phyloP scores from a whole-genome alignment of 2,888 invertebrate species.

The Laothoe populi region DNA sequence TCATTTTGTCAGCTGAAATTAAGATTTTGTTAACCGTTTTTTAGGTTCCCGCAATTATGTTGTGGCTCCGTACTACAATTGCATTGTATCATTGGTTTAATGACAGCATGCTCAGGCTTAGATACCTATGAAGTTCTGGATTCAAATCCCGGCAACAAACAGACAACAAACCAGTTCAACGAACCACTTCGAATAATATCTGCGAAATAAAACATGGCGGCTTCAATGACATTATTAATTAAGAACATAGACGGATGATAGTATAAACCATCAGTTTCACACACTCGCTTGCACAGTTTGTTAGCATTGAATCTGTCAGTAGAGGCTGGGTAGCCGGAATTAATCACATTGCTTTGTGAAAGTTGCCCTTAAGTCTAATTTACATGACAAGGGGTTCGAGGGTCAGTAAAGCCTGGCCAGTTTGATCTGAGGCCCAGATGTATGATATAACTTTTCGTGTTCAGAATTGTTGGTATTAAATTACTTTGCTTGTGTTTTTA shows the following conservation, averaged over 20 bases:
- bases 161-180: no score
- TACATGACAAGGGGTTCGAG: slow-evolving; percentile 48
- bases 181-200: no score
- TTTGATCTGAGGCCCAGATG: slow-evolving; percentile 9
- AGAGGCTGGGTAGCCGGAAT: slow-evolving; percentile 27
- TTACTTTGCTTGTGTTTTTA: background rate
- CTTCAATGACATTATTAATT: background rate
- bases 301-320: background rate
- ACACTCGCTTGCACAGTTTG: slow-evolving; percentile 2
- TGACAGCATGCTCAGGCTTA: no score
- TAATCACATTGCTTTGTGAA: slow-evolving; percentile 44
- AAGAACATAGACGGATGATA: background rate
- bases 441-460: background rate
- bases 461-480: background rate
- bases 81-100: background rate
- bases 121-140: no score
- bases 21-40: background rate
- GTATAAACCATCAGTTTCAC: slow-evolving; percentile 8
- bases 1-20: background rate
- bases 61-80: background rate
- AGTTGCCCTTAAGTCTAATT: slow-evolving; percentile 41
- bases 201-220: no score
- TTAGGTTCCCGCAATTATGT: background rate
- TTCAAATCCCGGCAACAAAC: no score
- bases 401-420: slow-evolving; percentile 41